Evolutionary conservation across 2,797 vertebrate genomes (phyloP).

Genomic region (Anolis apletophallus): DNA sequence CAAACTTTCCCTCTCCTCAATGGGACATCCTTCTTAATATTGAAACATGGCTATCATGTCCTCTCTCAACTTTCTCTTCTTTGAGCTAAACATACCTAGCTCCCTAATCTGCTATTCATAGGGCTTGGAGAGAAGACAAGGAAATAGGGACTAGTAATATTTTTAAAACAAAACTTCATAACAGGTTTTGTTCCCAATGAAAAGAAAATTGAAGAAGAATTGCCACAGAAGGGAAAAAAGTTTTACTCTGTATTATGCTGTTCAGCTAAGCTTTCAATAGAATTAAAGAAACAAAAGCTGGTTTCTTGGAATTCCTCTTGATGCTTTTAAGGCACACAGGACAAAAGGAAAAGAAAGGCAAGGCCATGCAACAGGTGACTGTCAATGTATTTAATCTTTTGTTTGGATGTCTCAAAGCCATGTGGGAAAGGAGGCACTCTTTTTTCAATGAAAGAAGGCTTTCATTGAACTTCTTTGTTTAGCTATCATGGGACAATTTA

Average conservation of each 20-base stretch:
- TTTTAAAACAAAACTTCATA: neutral
- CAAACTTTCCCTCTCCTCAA: too few species aligned
- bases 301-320: neutral
- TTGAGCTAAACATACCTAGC: too few species aligned
- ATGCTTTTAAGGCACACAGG: neutral
- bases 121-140: neutral
- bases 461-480: neutral
- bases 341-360: neutral
- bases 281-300: neutral
- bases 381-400: neutral
- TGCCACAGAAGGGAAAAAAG: neutral
- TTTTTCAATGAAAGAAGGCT: neutral
- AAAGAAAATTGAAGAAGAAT: neutral
- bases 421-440: neutral
- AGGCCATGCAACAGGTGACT: neutral
- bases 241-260: neutral
- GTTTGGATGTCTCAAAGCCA: neutral
- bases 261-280: neutral
- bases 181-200: neutral
- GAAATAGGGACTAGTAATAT: neutral
- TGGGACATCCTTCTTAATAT: too few species aligned
- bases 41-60: too few species aligned
- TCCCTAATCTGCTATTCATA: too few species aligned
- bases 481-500: neutral
- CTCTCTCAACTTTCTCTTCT: too few species aligned